A percentile compares a stretch with the other conserved stretches of the same genome.
These are phyloP conservation scores for Vicugna pacos DNA, from an alignment of 2,113 vertebrate genomes.

Conservation along the genomic window DNA sequence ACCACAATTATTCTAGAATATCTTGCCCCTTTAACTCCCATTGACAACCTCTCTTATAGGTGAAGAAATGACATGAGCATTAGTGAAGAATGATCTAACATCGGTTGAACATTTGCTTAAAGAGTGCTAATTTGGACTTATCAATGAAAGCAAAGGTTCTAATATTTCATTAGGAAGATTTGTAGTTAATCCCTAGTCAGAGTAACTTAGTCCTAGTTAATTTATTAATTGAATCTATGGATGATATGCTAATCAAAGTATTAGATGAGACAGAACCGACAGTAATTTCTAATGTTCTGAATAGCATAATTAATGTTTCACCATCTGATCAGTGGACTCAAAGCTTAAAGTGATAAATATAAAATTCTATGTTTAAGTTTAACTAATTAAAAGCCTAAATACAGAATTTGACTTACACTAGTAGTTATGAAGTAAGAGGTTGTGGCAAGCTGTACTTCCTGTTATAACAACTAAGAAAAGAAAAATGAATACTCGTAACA, in stretches of 20 bases:
- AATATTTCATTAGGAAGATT: conserved; percentile 39
- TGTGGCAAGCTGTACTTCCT: neutral
- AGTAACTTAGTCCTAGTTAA: conserved; percentile 45
- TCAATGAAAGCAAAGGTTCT: conserved; percentile 44
- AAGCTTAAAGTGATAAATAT: conserved; percentile 24
- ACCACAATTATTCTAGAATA: neutral
- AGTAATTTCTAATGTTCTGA: conserved; percentile 54
- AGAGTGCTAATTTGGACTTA: conserved; percentile 13
- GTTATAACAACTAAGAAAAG: neutral
- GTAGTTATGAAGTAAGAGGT: neutral
- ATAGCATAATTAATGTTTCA: conserved; percentile 47
- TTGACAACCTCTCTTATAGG: neutral
- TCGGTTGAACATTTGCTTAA: conserved; percentile 50
- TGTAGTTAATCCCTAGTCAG: conserved; percentile 27
- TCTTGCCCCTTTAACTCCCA: neutral
- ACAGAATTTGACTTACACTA: neutral
- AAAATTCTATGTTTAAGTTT: neutral
- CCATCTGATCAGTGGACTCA: neutral
- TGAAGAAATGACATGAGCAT: conserved; percentile 20
- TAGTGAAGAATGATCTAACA: neutral
- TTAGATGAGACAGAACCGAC: conserved; percentile 8
- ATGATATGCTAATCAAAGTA: conserved; percentile 48
- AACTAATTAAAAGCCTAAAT: conserved; percentile 29
- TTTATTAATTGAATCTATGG: conserved; percentile 38
- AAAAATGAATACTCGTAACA: neutral